Evolutionary conservation across 2,113 vertebrate genomes (phyloP), one percentile per base, ranked within the genome.

Genomic region (Petaurus breviceps): DNA sequence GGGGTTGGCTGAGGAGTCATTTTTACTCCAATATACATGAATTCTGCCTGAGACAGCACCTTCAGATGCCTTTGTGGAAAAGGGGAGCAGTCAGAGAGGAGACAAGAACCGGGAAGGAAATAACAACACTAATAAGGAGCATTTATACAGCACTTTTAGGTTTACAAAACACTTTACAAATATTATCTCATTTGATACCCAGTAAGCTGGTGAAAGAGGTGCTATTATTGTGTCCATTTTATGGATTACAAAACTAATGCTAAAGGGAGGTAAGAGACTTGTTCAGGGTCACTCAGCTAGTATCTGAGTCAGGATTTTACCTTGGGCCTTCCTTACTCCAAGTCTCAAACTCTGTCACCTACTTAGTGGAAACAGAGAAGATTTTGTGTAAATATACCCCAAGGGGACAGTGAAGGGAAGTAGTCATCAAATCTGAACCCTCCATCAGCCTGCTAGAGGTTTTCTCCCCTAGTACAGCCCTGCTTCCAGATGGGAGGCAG

Each of bases 31-130:
- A 3, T 77, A 90, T 22, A 51, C 31, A 52, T 25, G 61, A 25
- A 43, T 43, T 43, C 91, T 91, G 31, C 89, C 57, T 43, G 89
- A 94, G 52, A 47, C 19, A 93, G 54, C 8, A 46, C 57, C n/a
- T 54, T 90, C 28, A 55, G 90, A 24, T 1, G 4, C 37, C 57
- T 14, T 49, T 8, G 23, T 89, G 47, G 61, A 61, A 46, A 91
- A 93, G 46, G 95, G 93, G n/a, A 43, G 6, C 49, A 57, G 90
- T 84, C 84, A 94, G 37, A n/a, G 24, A 94, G 93, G 92, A 54
- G 93, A 89, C 26, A 68, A 51, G 46, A 90, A 94, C 2, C 50
- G 47, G 54, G 91, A 92, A 46, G 95, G 90, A 94, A 94, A 49
- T 19, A 77, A 43, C 16, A 84, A 22, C 6, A 84, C 22, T 43